Evolutionary conservation across 2,888 invertebrate genomes (phyloP).

Genomic region (Germaria angustata): DNA sequence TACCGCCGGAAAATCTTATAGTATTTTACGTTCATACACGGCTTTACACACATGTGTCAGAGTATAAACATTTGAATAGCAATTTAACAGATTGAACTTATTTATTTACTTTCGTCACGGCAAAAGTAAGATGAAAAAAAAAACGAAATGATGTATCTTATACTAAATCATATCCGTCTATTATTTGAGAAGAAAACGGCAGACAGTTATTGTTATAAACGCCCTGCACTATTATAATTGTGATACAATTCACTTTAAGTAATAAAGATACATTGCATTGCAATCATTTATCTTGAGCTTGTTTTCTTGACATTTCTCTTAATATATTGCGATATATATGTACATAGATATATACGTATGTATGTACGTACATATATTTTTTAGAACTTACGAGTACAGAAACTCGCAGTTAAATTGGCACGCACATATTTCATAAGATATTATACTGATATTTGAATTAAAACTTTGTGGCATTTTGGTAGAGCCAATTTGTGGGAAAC

Average conservation of each 20-base stretch:
- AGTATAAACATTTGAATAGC: neutral
- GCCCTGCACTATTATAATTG: slow-evolving; percentile 26
- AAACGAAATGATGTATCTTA: neutral
- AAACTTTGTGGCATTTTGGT: too few relatives aligned
- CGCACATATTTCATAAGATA: too few relatives aligned
- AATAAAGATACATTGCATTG: slow-evolving; percentile 2
- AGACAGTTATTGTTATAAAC: slow-evolving; percentile 9
- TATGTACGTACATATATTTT: too few relatives aligned
- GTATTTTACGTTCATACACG: neutral
- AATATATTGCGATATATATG: neutral
- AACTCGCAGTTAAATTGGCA: too few relatives aligned
- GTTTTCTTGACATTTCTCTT: slow-evolving; percentile 6
- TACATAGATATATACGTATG: too few relatives aligned
- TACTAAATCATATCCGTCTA: slow-evolving; percentile 50
- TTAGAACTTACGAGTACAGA: too few relatives aligned
- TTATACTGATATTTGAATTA: too few relatives aligned
- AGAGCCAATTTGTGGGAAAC: too few relatives aligned
- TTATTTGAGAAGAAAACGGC: slow-evolving; percentile 6
- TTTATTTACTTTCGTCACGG: neutral
- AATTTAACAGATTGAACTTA: neutral
- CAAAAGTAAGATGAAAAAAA: neutral
- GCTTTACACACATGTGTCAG: neutral
- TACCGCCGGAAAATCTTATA: neutral
- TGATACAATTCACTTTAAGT: slow-evolving; percentile 58
- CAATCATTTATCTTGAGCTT: slow-evolving; percentile 10